Percentiles rank a stretch among this genome's conserved stretches.
Conservation (phyloP, 2,888 invertebrate species). For the Geotrupes spiniger region DNA sequence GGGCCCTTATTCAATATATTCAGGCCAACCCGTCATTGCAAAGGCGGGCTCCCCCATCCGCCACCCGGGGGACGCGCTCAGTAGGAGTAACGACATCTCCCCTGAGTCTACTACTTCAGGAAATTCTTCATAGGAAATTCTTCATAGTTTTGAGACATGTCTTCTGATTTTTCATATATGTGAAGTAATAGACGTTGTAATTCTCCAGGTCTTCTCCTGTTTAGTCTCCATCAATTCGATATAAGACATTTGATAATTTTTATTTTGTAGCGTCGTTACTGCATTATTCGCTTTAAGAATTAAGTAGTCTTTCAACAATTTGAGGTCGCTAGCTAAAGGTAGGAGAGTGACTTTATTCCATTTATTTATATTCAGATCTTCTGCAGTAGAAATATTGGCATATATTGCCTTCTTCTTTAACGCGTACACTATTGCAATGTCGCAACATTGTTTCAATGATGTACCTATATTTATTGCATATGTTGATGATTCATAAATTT, state of each 20-base stretch:
- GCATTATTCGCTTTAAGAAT: slow-evolving; percentile 3
- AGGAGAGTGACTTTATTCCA: slow-evolving; percentile 25
- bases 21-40: too few species aligned
- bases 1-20: too few species aligned
- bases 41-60: too few species aligned
- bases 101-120: too few species aligned
- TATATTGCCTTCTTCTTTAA: slow-evolving; percentile 27
- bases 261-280: too few species aligned
- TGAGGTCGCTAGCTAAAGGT: slow-evolving; percentile 22
- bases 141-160: slow-evolving; percentile 22
- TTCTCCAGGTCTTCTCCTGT: slow-evolving; percentile 24
- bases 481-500: slow-evolving; percentile 25
- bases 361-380: slow-evolving; percentile 5
- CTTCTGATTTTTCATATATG: slow-evolving; percentile 10
- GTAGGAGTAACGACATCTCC: too few species aligned
- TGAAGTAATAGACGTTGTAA: slow-evolving; percentile 20
- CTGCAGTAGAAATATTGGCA: too few species aligned
- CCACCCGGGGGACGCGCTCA: too few species aligned
- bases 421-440: slow-evolving; percentile 27
- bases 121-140: too few species aligned
- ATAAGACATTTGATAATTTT: slow-evolving; percentile 24
- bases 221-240: too few species aligned
- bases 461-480: slow-evolving; percentile 31
- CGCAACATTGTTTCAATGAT: slow-evolving; percentile 31
- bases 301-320: slow-evolving; percentile 22